Conservation (phyloP, 2,888 invertebrate species). For the Papilio demoleus region DNA sequence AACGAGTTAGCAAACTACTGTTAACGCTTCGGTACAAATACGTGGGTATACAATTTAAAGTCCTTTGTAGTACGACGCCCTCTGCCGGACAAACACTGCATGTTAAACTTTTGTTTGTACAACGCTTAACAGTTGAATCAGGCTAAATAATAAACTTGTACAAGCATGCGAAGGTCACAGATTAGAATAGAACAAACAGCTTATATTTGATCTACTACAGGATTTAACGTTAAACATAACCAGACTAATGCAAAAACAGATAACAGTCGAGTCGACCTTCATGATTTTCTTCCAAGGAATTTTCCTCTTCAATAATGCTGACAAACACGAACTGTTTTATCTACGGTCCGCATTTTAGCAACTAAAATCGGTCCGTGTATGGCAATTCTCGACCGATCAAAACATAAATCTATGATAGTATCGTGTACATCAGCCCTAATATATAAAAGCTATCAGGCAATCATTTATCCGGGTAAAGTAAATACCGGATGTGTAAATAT, state of each 20-base stretch:
- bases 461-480: background rate
- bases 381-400: no score
- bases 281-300: background rate
- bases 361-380: no score
- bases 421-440: background rate
- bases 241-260: background rate
- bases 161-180: conserved; percentile 4
- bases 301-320: background rate
- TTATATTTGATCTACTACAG: background rate
- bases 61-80: conserved; percentile 3
- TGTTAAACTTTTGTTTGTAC: conserved; percentile 7
- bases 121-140: conserved; percentile 4
- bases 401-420: no score
- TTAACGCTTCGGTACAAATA: background rate
- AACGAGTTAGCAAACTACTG: background rate
- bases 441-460: background rate
- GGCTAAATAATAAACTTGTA: conserved; percentile 1
- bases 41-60: background rate
- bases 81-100: background rate
- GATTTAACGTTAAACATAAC: background rate
- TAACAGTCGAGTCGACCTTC: conserved; percentile 1
- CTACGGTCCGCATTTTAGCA: no score
- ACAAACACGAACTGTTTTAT: no score
- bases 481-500: conserved; percentile 6
- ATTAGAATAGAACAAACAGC: conserved; percentile 16